phyloP scores from a whole-genome alignment of 2,888 invertebrate species.

The Nycteola revayana region DNA sequence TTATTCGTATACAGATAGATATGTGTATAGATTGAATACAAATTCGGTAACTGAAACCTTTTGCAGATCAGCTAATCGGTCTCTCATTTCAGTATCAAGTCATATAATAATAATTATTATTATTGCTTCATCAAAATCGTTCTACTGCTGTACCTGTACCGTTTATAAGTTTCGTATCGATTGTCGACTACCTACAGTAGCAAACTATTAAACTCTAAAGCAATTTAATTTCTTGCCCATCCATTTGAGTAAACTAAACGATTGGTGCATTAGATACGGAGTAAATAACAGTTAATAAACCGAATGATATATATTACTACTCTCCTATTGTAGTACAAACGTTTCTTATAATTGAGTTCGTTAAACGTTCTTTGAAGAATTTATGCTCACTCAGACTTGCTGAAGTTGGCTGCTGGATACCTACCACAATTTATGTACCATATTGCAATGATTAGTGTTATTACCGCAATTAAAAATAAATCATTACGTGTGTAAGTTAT shows the following conservation, averaged over 20 bases:
- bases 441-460: too few species aligned
- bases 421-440: constrained; percentile 21
- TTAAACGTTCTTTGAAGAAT: constrained; percentile 38
- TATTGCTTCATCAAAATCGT: too few species aligned
- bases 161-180: too few species aligned
- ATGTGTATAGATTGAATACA: too few species aligned
- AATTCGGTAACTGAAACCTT: too few species aligned
- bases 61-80: too few species aligned
- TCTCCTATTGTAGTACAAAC: constrained; percentile 23
- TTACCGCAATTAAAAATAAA: too few species aligned
- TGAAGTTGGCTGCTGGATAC: constrained; percentile 14
- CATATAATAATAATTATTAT: too few species aligned
- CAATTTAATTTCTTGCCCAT: constrained; percentile 40
- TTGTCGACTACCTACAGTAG: constrained; percentile 6
- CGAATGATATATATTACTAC: constrained; percentile 41
- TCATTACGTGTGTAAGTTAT: too few species aligned
- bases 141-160: too few species aligned
- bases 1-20: too few species aligned
- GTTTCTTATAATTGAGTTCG: constrained; percentile 42
- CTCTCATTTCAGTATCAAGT: too few species aligned
- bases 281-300: constrained; percentile 45
- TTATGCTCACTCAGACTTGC: constrained; percentile 31
- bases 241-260: constrained; percentile 35
- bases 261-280: constrained; percentile 36
- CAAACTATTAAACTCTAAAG: constrained; percentile 11